These are phyloP conservation scores for Drosophila subobscura DNA, from an alignment of 1,140 invertebrate genomes.

Conservation along the genomic window DNA sequence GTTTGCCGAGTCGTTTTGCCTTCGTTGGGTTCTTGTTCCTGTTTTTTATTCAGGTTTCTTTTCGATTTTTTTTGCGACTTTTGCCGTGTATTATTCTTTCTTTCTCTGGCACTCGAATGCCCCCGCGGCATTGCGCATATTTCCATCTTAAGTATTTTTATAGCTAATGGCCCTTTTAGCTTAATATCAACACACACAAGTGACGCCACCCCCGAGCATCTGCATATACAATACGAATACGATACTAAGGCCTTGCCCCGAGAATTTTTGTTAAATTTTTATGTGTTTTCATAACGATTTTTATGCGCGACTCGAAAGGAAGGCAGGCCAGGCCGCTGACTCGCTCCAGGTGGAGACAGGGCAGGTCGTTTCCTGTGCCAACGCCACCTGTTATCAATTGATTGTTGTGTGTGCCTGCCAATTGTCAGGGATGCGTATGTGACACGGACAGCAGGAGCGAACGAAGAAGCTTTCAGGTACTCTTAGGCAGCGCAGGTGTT, in stretches of 20 bases:
- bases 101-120: conserved; percentile 57
- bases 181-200: conserved; percentile 76
- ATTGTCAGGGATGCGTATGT: conserved; percentile 50
- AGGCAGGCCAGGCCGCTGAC: conserved; percentile 24
- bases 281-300: conserved; percentile 66
- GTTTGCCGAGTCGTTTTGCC: conserved; percentile 55
- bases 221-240: conserved; percentile 2
- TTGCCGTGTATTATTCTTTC: conserved; percentile 48
- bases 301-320: conserved; percentile 29
- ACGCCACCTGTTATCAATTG: conserved; percentile 78
- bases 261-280: conserved; percentile 54
- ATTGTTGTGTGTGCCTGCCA: conserved; percentile 62
- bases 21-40: conserved; percentile 1
- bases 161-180: conserved; percentile 80
- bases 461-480: conserved; percentile 4
- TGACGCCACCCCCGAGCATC: conserved; percentile 32
- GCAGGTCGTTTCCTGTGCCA: conserved; percentile 61
- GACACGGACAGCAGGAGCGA: background rate
- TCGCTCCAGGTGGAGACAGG: conserved; percentile 6
- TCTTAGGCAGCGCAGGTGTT: too few relatives aligned
- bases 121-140: conserved; percentile 66
- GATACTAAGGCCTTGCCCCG: background rate
- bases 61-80: conserved; percentile 16
- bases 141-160: conserved; percentile 80
- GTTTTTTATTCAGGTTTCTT: conserved; percentile 19